Evolutionary conservation across 2,888 invertebrate genomes (phyloP).

Genomic region (Ectropis crepuscularia): DNA sequence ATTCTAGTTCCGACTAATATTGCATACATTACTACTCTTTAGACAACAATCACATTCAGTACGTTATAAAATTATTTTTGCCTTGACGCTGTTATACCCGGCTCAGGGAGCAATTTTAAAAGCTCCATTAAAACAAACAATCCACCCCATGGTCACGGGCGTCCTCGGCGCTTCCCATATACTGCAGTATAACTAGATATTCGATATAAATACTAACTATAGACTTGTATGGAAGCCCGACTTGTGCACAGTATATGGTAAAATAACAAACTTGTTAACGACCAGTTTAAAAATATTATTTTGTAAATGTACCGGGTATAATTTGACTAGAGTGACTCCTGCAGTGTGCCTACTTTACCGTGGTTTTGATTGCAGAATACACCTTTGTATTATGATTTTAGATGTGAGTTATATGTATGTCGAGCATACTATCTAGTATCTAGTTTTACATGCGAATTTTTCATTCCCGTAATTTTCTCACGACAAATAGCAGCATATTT

Average conservation of each 20-base stretch:
- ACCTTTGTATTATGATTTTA: no score
- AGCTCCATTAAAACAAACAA: slow-evolving; percentile 54
- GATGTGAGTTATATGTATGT: no score
- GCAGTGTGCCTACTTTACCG: no score
- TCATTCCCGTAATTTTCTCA: no score
- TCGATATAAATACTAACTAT: not conserved
- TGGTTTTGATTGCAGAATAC: no score
- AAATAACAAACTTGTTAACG: slow-evolving; percentile 46
- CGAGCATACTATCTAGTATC: no score
- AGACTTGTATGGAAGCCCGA: slow-evolving; percentile 34
- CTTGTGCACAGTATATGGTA: slow-evolving; percentile 45
- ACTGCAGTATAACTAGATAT: slow-evolving; percentile 48
- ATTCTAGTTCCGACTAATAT: no score
- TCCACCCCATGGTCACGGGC: slow-evolving; percentile 53
- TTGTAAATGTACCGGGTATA: no score
- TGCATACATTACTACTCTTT: not conserved
- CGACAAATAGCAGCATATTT: no score
- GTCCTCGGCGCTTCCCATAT: slow-evolving; percentile 58
- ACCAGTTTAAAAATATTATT: not conserved
- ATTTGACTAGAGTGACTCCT: no score
- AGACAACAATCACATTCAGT: not conserved
- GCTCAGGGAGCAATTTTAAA: slow-evolving; percentile 36
- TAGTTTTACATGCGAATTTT: no score
- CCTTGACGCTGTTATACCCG: slow-evolving; percentile 17
- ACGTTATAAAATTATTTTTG: slow-evolving; percentile 2